Base-by-base conservation (phyloP, 2,113 vertebrate species). In the Toxotes jaculatrix region DNA sequence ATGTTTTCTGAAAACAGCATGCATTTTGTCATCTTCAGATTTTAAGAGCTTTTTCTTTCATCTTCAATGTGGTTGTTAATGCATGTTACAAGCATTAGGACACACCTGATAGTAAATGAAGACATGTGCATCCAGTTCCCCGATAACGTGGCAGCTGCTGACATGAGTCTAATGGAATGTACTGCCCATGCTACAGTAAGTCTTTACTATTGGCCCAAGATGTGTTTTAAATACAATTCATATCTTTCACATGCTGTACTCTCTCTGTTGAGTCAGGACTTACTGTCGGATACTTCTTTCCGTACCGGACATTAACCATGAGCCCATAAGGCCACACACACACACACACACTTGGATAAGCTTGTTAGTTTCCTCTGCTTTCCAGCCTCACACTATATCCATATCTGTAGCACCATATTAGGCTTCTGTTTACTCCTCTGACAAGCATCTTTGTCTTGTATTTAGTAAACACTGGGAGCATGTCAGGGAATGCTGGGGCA, bases 371-470 rank as follows among this genome's bases (percentile, higher is more conserved):
- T 62, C 45, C 40, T 59, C 57, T 36, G 23, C 36, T 31, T 57
- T 62, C 42, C n/a, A 59, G 21, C 74, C 73, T 75, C 51, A 67
- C 47, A 70, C 38, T 12, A n/a, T 65, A 56, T 56, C 51, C 61
- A 66, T 85, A 66, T 64, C 65, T 84, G 19, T 51, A 59, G 43
- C 43, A 73, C 88, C 87, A 82, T 91, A 86, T 92, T 86, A 93
- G 89, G 87, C 61, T 19, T 85, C 65, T 27, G 23, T 84, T 80
- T 77, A 60, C 67, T 84, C 49, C 42, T 23, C 55, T 77, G 86
- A 87, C 82, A 88, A 73, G 36, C 49, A 77, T 88, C 79, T 85
- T 67, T 67, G 51, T 43, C 67, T 81, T 71, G 75, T 36, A 82
- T 85, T 87, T 80, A 51, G 23, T 82, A 70, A 84, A 81, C 81